Conservation (phyloP, 2,888 invertebrate genomes). For the Hemicrepidius hirtus region DNA sequence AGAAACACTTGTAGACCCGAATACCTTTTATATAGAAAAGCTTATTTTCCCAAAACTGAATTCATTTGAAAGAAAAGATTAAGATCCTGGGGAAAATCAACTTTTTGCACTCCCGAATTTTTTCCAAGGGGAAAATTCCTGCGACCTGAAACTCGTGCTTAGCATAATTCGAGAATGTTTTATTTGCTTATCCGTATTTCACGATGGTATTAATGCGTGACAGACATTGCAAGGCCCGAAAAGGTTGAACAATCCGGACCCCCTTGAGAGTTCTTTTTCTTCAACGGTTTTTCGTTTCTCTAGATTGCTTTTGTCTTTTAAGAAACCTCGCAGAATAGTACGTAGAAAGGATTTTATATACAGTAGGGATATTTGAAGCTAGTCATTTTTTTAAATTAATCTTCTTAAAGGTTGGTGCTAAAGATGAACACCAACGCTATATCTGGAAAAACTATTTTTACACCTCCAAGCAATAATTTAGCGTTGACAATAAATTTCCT, state of each 20-base stretch:
- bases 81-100: constrained; percentile 20
- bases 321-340: neutral
- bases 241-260: neutral
- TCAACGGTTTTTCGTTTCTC: neutral
- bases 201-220: constrained; percentile 20
- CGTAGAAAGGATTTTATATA: too few species aligned
- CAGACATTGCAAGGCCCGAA: constrained; percentile 7
- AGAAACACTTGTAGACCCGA: constrained; percentile 28
- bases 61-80: constrained; percentile 13
- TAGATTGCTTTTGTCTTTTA: neutral
- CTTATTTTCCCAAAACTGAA: constrained; percentile 8
- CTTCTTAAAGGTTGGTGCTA: too few species aligned
- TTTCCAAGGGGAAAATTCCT: neutral
- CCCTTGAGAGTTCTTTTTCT: constrained; percentile 5
- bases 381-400: too few species aligned
- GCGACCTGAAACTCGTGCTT: constrained; percentile 15
- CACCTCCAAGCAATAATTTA: too few species aligned
- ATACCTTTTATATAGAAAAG: constrained; percentile 18
- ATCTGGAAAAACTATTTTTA: too few species aligned
- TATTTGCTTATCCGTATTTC: constrained; percentile 10
- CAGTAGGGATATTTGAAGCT: neutral
- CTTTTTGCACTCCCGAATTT: constrained; percentile 8
- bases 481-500: too few species aligned
- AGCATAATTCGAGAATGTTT: constrained; percentile 16
- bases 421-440: too few species aligned